Percentiles rank a stretch among this genome's conserved stretches.
These are phyloP conservation scores for Keiferia lycopersicella DNA, from an alignment of 2,888 invertebrate species.

Conservation along the genomic window DNA sequence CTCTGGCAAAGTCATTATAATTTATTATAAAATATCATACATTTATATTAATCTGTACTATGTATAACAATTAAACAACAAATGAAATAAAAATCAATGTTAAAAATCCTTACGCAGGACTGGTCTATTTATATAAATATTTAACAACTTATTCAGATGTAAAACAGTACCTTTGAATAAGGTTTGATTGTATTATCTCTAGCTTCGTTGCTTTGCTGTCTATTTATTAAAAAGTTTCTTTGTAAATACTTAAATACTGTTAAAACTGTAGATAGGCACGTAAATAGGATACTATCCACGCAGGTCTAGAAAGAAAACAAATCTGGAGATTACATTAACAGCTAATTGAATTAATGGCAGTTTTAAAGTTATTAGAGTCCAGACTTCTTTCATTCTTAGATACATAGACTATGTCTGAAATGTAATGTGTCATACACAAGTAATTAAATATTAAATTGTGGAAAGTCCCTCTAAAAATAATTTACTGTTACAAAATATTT, in stretches of 20 bases:
- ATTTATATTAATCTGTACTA: slow-evolving; percentile 43
- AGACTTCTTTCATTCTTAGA: slow-evolving; percentile 21
- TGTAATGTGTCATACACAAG: slow-evolving; percentile 20
- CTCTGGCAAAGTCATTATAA: slow-evolving; percentile 67
- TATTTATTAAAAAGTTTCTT: slow-evolving; percentile 38
- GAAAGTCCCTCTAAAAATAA: background rate
- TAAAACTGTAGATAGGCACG: slow-evolving; percentile 14
- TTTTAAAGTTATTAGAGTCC: slow-evolving; percentile 10
- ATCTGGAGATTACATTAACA: slow-evolving; percentile 10
- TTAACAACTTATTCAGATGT: slow-evolving; percentile 26
- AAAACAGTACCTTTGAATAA: slow-evolving; percentile 23
- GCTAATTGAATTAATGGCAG: slow-evolving; percentile 18
- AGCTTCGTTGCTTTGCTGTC: slow-evolving; percentile 61
- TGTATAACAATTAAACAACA: slow-evolving; percentile 52
- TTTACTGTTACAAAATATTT: background rate
- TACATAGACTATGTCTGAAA: slow-evolving; percentile 33
- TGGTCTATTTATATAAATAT: slow-evolving; percentile 44
- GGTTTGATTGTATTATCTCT: slow-evolving; percentile 35
- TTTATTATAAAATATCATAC: slow-evolving; percentile 38
- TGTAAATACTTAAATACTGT: slow-evolving; percentile 32
- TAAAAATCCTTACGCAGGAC: slow-evolving; percentile 47
- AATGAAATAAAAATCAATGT: slow-evolving; percentile 37
- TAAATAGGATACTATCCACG: slow-evolving; percentile 8
- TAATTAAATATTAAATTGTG: background rate
- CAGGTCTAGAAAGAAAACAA: slow-evolving; percentile 12